phyloP scores from a whole-genome alignment of 2,797 vertebrate genomes.

The Anguilla anguilla region DNA sequence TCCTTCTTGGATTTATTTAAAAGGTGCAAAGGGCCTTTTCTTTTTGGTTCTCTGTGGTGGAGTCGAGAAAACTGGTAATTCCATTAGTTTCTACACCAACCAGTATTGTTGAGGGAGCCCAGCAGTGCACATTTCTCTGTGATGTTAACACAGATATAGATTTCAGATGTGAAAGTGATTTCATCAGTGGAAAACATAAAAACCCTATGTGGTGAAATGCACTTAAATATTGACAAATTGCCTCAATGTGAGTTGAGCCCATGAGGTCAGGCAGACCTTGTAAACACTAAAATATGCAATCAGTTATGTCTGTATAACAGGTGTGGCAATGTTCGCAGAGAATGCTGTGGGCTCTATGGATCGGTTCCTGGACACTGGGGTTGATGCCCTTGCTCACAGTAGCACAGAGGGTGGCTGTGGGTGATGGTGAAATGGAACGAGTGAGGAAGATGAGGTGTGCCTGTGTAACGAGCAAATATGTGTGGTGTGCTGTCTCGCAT shows the following conservation, averaged over 20 bases:
- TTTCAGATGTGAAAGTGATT: background rate
- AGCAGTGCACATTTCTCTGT: background rate
- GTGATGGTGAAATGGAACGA: background rate
- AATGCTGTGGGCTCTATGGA: background rate
- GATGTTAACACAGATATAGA: background rate
- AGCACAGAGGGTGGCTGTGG: background rate
- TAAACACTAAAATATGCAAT: background rate
- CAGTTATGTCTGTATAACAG: background rate
- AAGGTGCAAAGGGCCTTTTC: background rate
- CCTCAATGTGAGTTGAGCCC: background rate
- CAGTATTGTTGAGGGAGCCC: background rate
- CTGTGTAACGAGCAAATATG: background rate
- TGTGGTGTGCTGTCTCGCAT: background rate
- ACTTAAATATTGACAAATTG: background rate
- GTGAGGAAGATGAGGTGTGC: background rate
- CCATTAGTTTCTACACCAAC: background rate
- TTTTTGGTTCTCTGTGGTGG: background rate
- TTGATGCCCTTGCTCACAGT: background rate
- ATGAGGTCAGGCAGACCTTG: background rate
- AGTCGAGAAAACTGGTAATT: background rate
- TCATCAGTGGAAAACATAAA: background rate
- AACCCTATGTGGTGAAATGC: background rate
- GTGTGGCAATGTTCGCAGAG: background rate
- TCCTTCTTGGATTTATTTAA: background rate
- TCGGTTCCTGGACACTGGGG: background rate